These are phyloP conservation scores for Ophiodon elongatus DNA, from an alignment of 2,113 vertebrate genomes.

Conservation along the genomic window DNA sequence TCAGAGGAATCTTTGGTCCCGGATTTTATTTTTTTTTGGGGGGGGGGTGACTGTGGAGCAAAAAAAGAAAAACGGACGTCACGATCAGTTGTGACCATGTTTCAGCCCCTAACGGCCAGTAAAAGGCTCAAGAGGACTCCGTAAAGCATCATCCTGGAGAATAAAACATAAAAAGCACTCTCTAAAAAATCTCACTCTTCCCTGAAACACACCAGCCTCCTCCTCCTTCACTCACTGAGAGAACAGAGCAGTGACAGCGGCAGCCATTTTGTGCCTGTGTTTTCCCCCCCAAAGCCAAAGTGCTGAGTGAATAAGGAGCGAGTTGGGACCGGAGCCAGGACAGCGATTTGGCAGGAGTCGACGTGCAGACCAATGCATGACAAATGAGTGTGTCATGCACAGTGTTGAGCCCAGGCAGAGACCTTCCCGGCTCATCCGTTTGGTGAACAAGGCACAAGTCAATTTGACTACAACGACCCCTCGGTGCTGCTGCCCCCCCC, in stretches of 20 bases:
- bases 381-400: slow-evolving; percentile 75
- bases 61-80: background rate
- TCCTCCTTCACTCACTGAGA: slow-evolving; percentile 16
- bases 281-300: slow-evolving; percentile 36
- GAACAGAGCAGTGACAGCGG: slow-evolving; percentile 37
- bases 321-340: slow-evolving; percentile 69
- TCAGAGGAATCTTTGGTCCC: background rate
- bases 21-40: no score
- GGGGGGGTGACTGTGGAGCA: background rate
- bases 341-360: slow-evolving; percentile 67
- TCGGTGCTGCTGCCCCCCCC: slow-evolving; percentile 3
- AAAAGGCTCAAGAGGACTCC: background rate
- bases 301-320: slow-evolving; percentile 59
- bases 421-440: slow-evolving; percentile 60
- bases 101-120: background rate
- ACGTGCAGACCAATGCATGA: slow-evolving; percentile 65
- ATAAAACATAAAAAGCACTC: background rate
- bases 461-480: slow-evolving; percentile 68
- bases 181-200: background rate
- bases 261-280: slow-evolving; percentile 76
- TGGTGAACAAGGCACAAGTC: slow-evolving; percentile 70
- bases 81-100: background rate
- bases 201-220: background rate
- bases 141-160: background rate
- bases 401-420: slow-evolving; percentile 46